phyloP scores from a whole-genome alignment of 2,113 vertebrate species.

The Xyliphius kryptos region DNA sequence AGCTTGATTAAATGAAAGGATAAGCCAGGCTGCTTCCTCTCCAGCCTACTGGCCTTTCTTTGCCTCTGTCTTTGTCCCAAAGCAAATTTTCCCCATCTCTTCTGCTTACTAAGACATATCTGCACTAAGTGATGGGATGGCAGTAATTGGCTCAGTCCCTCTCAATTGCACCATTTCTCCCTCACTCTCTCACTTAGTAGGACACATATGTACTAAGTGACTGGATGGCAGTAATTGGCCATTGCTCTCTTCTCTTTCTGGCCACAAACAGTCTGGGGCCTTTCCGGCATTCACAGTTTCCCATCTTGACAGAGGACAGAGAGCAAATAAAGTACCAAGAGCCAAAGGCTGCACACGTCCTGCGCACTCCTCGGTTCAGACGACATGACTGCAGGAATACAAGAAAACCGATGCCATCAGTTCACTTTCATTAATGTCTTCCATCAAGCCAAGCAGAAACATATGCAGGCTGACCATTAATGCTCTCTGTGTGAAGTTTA shows the following conservation, averaged over 20 bases:
- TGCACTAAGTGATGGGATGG: slow-evolving; percentile 64
- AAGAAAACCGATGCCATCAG: too few relatives aligned
- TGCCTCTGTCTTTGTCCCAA: background rate
- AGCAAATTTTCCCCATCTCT: background rate
- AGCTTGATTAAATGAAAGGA: too few relatives aligned
- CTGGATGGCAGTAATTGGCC: slow-evolving; percentile 62
- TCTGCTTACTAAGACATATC: slow-evolving; percentile 41
- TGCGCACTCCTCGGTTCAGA: background rate
- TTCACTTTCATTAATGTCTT: too few relatives aligned
- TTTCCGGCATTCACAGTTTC: background rate
- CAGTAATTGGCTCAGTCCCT: slow-evolving; percentile 59
- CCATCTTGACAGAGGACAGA: slow-evolving; percentile 3
- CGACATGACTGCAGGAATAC: too few relatives aligned
- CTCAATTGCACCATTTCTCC: background rate
- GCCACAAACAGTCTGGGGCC: background rate
- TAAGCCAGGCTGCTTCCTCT: too few relatives aligned
- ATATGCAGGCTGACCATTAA: too few relatives aligned
- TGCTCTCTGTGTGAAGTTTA: too few relatives aligned
- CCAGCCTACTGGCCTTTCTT: too few relatives aligned
- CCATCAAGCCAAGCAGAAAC: too few relatives aligned
- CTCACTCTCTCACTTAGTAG: slow-evolving; percentile 22
- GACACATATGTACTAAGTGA: slow-evolving; percentile 61
- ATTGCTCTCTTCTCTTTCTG: slow-evolving; percentile 1
- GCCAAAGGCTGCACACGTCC: slow-evolving; percentile 1
- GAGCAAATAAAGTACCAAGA: background rate